Conservation (phyloP, 2,113 vertebrate genomes). For the Anser brachyrhynchus region DNA sequence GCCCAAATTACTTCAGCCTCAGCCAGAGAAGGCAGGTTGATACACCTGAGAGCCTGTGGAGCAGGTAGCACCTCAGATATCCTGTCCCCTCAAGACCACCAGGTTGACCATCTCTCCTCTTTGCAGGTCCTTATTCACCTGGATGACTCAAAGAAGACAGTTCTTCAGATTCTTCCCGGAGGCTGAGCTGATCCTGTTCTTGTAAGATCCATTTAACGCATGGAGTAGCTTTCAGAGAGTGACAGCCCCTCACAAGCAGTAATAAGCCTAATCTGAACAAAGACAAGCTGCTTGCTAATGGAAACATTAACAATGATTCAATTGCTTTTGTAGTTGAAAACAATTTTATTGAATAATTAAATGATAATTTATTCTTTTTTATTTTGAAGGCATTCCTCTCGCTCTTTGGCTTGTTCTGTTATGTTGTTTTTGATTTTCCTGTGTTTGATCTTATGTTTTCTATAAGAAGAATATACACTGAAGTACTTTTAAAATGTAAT, state of each 20-base stretch:
- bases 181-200: background rate
- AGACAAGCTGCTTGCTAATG: slow-evolving; percentile 3
- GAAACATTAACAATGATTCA: background rate
- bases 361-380: background rate
- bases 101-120: background rate
- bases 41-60: background rate
- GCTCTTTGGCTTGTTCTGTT: background rate
- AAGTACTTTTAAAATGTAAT: background rate
- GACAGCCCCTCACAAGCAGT: background rate
- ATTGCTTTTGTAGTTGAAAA: background rate
- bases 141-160: background rate
- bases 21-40: rapidly evolving
- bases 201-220: background rate
- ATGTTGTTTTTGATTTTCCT: background rate
- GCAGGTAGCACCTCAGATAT: too few relatives aligned
- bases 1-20: background rate
- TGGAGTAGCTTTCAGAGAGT: background rate
- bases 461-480: background rate
- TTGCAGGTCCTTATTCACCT: background rate
- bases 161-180: background rate
- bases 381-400: background rate
- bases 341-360: slow-evolving; percentile 52
- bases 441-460: background rate
- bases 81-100: background rate
- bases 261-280: background rate